Evolutionary conservation across 1,140 invertebrate species (phyloP), one percentile per base, ranked within the genome.

Genomic region (Homalodisca vitripennis): DNA sequence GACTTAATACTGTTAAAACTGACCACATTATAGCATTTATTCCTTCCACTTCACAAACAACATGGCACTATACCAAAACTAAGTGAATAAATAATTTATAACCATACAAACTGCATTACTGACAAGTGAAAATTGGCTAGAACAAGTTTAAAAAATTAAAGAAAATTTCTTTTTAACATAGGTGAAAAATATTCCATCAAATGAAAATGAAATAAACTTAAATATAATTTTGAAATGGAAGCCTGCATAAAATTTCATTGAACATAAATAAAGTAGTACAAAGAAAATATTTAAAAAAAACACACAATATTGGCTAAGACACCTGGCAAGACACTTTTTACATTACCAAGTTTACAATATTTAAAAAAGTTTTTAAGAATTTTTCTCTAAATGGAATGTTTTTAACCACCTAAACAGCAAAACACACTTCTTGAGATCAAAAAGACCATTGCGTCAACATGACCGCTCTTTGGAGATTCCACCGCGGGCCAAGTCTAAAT

Each of bases 1-100:
- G 26, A 60, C 55, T 60, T 60, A 60, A 60, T 60, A 60, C 55
- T 60, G 55, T 60, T 60, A 60, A 60, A 30, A 22, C 13, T 27
- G 26, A 10, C 34, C 17, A 10, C 6, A 17, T 10, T 10, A 41
- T 10, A 10, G 34, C 6, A 41, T 17, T 41, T 10, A 10, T 41
- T 10, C 6, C 17, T 41, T 10, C 17, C 17, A 41, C 17, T 41
- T 41, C 6, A 41, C 6, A 6, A 10, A 41, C 17, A 41, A 41
- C 17, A 17, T 41, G 6, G 17, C 34, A 41, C 34, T 10, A 41
- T 10, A 41, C 6, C 6, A 41, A 10, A 17, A 41, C 6, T 41
- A 10, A 17, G 17, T 17, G 6, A 10, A 41, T 41, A 10, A 41
- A 10, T 17, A 10, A 41, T 41, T 17, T 41, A 41, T 10, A 41